phyloP scores from a whole-genome alignment of 30 jellyfish, hydroid and myxozoan species.

The Aurelia coerulea region DNA sequence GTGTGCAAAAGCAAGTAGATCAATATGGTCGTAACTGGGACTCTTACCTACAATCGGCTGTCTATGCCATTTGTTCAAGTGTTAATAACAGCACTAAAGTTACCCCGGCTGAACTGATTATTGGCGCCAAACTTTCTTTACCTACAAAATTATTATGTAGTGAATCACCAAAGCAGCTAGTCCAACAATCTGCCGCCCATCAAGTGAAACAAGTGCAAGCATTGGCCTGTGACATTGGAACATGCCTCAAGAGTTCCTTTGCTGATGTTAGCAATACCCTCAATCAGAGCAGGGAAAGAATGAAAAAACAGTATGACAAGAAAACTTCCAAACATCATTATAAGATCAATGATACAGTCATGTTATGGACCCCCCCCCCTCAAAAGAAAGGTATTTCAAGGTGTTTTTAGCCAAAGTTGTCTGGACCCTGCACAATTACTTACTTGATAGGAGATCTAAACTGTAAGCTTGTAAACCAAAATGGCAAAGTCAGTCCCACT shows the following conservation, averaged over 20 bases:
- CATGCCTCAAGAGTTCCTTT: constrained; percentile 24
- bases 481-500: too few relatives aligned
- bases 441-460: too few relatives aligned
- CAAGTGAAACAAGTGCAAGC: constrained; percentile 5
- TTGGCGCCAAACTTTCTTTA: too few relatives aligned
- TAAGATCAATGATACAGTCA: constrained; percentile 21
- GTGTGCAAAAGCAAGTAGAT: constrained; percentile 53
- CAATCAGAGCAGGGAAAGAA: constrained; percentile 11
- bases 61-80: constrained; percentile 10
- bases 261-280: constrained; percentile 27
- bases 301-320: constrained; percentile 27
- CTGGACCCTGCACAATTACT: too few relatives aligned
- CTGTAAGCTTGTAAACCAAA: too few relatives aligned
- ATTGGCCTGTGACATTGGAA: constrained; percentile 8
- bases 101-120: too few relatives aligned
- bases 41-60: constrained; percentile 19
- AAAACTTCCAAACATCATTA: constrained; percentile 6
- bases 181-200: constrained; percentile 4
- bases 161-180: neutral
- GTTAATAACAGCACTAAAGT: neutral
- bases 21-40: constrained; percentile 18
- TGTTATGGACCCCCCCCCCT: constrained; percentile 27
- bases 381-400: neutral
- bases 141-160: too few relatives aligned
- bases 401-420: too few relatives aligned